Conservation (phyloP, 2,113 vertebrate species). For the Macheiramphus alcinus region DNA sequence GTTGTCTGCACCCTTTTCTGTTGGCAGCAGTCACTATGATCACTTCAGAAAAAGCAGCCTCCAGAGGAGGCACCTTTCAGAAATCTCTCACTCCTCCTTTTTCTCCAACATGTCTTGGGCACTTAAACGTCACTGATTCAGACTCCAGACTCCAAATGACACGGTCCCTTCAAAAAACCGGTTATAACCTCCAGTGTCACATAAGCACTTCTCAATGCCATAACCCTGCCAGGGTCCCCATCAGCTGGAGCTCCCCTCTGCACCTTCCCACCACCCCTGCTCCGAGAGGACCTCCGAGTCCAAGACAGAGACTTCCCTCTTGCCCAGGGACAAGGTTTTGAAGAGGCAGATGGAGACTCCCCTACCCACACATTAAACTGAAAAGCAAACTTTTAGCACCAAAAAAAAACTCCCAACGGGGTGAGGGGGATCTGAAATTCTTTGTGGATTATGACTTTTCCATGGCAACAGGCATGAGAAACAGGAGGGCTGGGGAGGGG, state of each 20-base stretch:
- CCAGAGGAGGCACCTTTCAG: background rate
- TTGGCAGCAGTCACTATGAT: constrained; percentile 8
- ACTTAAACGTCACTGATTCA: background rate
- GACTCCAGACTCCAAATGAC: background rate
- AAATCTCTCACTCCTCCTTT: constrained; percentile 12
- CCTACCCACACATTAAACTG: background rate
- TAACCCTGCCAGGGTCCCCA: background rate
- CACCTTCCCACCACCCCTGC: background rate
- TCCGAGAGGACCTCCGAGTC: background rate
- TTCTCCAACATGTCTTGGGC: background rate
- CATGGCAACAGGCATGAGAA: constrained; percentile 63
- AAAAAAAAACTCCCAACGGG: background rate
- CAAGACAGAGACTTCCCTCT: background rate
- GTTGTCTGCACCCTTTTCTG: constrained; percentile 21
- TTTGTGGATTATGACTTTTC: constrained; percentile 54
- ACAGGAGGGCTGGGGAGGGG: constrained; percentile 18
- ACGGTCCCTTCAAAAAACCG: background rate
- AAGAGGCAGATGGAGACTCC: background rate
- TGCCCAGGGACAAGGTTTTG: background rate
- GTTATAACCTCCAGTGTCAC: background rate
- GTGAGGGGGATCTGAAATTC: constrained; percentile 13
- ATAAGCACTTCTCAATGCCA: background rate
- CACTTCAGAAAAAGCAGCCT: constrained; percentile 15
- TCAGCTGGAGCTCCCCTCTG: background rate
- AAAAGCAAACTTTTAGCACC: constrained; percentile 4